These are phyloP conservation scores for Loxodonta africana DNA, from an alignment of 2,113 vertebrate species.

Conservation along the genomic window DNA sequence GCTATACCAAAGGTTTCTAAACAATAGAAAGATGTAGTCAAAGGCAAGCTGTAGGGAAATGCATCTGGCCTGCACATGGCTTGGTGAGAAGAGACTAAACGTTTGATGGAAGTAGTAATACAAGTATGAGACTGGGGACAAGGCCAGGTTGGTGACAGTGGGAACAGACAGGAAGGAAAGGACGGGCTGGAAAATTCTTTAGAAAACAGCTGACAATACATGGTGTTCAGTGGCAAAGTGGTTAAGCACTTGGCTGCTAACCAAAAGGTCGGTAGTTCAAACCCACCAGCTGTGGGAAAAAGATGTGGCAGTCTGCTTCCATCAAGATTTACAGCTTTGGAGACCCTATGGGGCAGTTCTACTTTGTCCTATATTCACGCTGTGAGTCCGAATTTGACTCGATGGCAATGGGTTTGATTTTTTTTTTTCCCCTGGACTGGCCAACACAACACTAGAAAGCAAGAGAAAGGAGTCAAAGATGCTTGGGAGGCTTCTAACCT, in stretches of 20 bases:
- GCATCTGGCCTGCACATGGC: conserved; percentile 9
- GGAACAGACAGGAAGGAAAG: conserved; percentile 10
- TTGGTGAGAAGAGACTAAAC: neutral
- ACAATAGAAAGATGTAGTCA: neutral
- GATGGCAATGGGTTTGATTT: too few species aligned
- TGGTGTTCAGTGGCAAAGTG: too few species aligned
- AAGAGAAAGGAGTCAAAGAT: neutral
- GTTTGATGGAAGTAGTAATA: neutral
- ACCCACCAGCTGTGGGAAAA: too few species aligned
- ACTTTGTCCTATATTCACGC: too few species aligned
- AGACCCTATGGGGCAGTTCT: too few species aligned
- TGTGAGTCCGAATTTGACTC: too few species aligned
- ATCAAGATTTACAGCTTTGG: too few species aligned
- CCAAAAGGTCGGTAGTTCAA: too few species aligned
- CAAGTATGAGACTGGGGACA: neutral
- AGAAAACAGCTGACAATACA: neutral
- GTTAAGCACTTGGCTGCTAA: too few species aligned
- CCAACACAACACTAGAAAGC: neutral
- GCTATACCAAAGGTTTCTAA: conserved; percentile 1
- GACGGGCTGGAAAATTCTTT: neutral
- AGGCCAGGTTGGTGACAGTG: neutral
- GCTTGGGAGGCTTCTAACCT: neutral
- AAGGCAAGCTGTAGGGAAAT: neutral
- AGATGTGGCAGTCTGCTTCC: too few species aligned
- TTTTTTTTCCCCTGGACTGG: too few species aligned